These are phyloP conservation scores for Avahi laniger DNA, from an alignment of 2,797 vertebrate genomes.

Conservation along the genomic window DNA sequence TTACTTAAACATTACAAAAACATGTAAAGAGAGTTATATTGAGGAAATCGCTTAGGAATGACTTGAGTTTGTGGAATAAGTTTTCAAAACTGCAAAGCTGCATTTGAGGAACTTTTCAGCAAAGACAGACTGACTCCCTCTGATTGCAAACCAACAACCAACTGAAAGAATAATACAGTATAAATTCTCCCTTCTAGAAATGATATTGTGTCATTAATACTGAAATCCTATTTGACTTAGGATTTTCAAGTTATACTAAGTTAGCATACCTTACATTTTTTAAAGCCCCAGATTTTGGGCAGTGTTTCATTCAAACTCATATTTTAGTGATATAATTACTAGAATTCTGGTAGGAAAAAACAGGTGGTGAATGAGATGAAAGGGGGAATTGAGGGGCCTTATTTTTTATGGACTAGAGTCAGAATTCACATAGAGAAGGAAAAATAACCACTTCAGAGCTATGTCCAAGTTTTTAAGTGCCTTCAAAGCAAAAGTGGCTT, in stretches of 20 bases:
- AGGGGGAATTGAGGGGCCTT: background rate
- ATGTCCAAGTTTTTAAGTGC: background rate
- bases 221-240: background rate
- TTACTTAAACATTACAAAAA: background rate
- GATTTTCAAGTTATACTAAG: background rate
- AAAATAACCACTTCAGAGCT: slow-evolving; percentile 7
- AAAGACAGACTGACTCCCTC: background rate
- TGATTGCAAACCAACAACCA: background rate
- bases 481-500: background rate
- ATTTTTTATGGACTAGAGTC: background rate
- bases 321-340: slow-evolving; percentile 2
- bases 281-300: background rate
- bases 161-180: background rate
- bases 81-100: background rate
- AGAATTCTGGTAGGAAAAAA: background rate
- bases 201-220: background rate
- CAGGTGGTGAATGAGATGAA: background rate
- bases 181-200: slow-evolving; percentile 3
- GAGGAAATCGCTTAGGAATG: background rate
- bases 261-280: background rate
- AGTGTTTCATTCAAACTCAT: background rate
- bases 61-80: background rate
- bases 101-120: background rate
- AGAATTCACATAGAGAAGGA: slow-evolving; percentile 6
- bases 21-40: background rate